Percentiles rank a stretch among this genome's conserved stretches.
phyloP scores from a whole-genome alignment of 2,797 vertebrate genomes.

The Alca torda region DNA sequence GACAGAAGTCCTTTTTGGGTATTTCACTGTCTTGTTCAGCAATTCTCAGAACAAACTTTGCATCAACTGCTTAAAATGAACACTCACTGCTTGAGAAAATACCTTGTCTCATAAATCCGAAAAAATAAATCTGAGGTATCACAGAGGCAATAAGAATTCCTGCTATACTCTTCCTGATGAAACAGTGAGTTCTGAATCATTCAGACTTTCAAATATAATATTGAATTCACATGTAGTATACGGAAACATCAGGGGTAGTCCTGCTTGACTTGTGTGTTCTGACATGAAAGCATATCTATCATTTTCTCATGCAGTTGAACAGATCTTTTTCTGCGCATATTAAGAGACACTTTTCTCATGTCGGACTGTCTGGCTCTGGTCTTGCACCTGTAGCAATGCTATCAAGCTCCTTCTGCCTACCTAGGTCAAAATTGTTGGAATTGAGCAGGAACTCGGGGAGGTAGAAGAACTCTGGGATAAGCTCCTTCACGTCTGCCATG shows the following conservation, averaged over 20 bases:
- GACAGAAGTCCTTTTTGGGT: neutral
- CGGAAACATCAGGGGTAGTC: neutral
- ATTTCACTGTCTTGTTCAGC: neutral
- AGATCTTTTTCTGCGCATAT: neutral
- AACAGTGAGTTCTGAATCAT: neutral
- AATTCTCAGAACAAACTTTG: neutral
- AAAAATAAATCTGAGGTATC: neutral
- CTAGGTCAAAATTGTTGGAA: conserved; percentile 97
- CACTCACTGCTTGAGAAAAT: neutral
- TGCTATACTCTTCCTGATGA: neutral
- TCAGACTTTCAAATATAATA: neutral
- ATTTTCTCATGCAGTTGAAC: neutral
- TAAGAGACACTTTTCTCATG: neutral
- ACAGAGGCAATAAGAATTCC: neutral
- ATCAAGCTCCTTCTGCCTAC: conserved; percentile 66
- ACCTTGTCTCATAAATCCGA: neutral
- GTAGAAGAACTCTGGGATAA: conserved; percentile 99
- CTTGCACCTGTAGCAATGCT: rapidly evolving
- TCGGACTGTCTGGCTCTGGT: neutral
- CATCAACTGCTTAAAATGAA: neutral
- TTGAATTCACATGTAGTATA: neutral
- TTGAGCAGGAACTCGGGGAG: conserved; percentile 96
- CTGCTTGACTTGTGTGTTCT: neutral
- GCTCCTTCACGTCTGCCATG: conserved; percentile 99
- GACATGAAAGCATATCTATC: no score